A percentile compares a stretch with the other conserved stretches of the same genome.
Evolutionary conservation across 2,797 vertebrate species (phyloP).

Genomic region (Gastrophryne carolinensis): DNA sequence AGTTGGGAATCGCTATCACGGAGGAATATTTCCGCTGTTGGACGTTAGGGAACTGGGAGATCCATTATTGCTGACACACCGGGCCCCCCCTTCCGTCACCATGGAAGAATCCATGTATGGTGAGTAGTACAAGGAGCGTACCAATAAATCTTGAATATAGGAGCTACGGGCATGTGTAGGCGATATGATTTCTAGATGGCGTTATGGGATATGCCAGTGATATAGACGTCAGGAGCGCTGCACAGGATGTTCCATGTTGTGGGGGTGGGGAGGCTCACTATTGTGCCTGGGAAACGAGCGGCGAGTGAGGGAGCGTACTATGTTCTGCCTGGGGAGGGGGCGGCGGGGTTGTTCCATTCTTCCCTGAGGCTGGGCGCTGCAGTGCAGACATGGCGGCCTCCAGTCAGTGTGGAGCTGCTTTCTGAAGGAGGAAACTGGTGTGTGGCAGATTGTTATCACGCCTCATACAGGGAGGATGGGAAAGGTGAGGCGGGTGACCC

Average conservation of each 20-base stretch:
- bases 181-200: background rate
- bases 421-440: background rate
- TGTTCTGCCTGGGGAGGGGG: background rate
- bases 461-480: background rate
- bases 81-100: background rate
- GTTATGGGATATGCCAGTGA: background rate
- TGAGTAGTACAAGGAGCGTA: background rate
- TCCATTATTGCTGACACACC: background rate
- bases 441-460: background rate
- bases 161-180: background rate
- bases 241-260: conserved; percentile 17
- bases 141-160: background rate
- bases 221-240: background rate
- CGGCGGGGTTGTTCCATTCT: background rate
- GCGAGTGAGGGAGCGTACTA: background rate
- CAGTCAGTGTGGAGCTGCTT: no score
- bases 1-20: background rate
- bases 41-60: background rate
- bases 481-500: no score
- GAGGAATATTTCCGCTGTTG: background rate
- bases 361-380: background rate
- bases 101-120: conserved; percentile 44
- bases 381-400: background rate
- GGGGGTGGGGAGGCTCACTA: background rate
- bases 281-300: background rate